phyloP scores from a whole-genome alignment of 2,113 vertebrate species.

The Labeo rohita region DNA sequence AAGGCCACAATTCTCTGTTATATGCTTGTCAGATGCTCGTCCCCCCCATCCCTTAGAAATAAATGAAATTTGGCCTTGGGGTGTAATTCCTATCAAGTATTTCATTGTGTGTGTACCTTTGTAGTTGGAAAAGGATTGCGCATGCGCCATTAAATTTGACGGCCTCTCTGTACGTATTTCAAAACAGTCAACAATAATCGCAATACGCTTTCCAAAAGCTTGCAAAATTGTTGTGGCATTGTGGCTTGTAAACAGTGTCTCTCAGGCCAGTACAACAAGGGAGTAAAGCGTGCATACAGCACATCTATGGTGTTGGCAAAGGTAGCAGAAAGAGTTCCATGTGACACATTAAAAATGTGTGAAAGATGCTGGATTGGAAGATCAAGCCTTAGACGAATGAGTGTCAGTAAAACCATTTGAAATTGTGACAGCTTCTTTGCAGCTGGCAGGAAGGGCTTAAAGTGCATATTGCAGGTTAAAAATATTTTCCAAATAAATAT shows the following conservation, averaged over 20 bases:
- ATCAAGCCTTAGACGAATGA: background rate
- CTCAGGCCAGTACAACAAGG: conserved; percentile 13
- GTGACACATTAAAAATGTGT: background rate
- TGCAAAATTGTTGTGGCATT: conserved; percentile 33
- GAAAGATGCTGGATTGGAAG: background rate
- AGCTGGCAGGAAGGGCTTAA: background rate
- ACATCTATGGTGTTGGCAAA: background rate
- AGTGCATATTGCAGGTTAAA: no score
- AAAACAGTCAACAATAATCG: conserved; percentile 23
- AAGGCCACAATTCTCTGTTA: conserved; percentile 30
- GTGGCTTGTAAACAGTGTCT: conserved; percentile 12
- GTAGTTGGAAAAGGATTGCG: conserved; percentile 3
- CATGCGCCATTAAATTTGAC: background rate
- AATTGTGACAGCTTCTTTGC: background rate
- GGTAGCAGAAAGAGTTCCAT: background rate
- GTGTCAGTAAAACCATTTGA: background rate
- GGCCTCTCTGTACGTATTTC: background rate
- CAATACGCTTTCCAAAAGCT: conserved; percentile 10
- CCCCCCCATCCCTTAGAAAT: conserved; percentile 17
- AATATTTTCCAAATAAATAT: no score
- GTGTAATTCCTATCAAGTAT: conserved; percentile 20
- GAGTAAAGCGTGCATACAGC: background rate
- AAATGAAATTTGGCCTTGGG: conserved; percentile 13
- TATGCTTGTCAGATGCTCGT: conserved; percentile 19
- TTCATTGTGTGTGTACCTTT: background rate